phyloP scores from a whole-genome alignment of 2,888 invertebrate genomes.

The Trypoxylon attenuatum region DNA sequence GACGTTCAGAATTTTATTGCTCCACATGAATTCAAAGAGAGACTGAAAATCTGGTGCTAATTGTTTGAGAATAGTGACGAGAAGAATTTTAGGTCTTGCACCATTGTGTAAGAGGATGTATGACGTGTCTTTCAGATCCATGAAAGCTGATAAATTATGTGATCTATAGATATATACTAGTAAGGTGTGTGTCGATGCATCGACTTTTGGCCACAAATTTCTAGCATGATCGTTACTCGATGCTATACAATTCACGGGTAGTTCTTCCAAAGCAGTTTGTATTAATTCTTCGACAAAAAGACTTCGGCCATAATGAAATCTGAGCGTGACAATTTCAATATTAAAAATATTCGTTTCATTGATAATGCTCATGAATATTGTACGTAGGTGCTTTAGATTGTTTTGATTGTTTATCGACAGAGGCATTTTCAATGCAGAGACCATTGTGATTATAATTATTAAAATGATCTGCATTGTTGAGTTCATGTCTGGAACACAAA shows the following conservation, averaged over 20 bases:
- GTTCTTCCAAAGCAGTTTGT: no score
- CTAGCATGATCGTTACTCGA: neutral
- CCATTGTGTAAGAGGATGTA: neutral
- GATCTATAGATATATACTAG: neutral
- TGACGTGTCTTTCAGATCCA: neutral
- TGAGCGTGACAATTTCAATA: no score
- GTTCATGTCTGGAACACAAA: no score
- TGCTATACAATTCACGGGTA: neutral
- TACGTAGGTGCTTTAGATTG: no score
- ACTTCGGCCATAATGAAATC: no score
- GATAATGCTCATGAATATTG: no score
- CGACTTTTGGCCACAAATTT: neutral
- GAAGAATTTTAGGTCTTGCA: neutral
- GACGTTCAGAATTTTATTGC: conserved; percentile 16
- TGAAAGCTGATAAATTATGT: neutral
- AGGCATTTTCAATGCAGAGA: no score
- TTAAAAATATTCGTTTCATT: no score
- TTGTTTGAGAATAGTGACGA: neutral
- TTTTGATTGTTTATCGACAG: no score
- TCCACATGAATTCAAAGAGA: conserved; percentile 1
- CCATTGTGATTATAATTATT: no score
- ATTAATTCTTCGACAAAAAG: no score
- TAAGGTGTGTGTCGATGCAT: neutral
- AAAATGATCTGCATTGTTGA: no score
- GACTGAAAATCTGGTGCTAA: neutral